Base-by-base conservation (phyloP, 2,888 invertebrate genomes). In the Diarsia mendica region DNA sequence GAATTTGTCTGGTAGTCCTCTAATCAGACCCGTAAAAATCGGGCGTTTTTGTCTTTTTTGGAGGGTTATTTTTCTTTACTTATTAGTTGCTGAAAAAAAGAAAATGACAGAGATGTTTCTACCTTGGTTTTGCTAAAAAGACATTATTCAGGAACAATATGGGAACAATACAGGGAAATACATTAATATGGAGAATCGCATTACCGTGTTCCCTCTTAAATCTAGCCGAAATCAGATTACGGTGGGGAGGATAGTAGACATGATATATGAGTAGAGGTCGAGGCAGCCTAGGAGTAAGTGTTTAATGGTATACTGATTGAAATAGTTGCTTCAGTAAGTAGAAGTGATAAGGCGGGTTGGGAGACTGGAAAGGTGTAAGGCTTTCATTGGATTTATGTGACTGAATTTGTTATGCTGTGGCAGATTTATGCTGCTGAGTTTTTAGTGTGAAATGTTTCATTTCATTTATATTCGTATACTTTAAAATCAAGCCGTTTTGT, bases 171-270 rank as follows among this genome's bases (percentile, higher is more conserved):
- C n/a, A n/a, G n/a, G n/a, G n/a, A n/a, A n/a, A n/a, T n/a, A n/a
- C n/a, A n/a, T n/a, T n/a, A n/a, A n/a, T n/a, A n/a, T 28, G 39
- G 39, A 33, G 4, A 39, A 39, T 39, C 39, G 39, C 4, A 39
- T 4, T 5, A 39, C 39, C 39, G 39, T 39, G 39, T 8, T 0
- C 39, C 39, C 39, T 39, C 39, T 39, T 39, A 83, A 83, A 79
- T 85, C 80, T 80, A 74, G 73, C 73, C 28, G 53, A 75, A 87
- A 86, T 83, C 66, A 67, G 72, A 85, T 86, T 86, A 87, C 53
- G 49, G 65, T 70, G 71, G 71, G 75, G 58, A 53, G 63, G 65
- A 10, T 55, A 44, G 48, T 44, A 51, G 64, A 68, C 77, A 61
- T 68, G 64, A 53, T 67, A 65, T 72, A 72, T 60, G 68, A 13